phyloP scores from a whole-genome alignment of 1,140 invertebrate genomes.

The Leucophenga varia region DNA sequence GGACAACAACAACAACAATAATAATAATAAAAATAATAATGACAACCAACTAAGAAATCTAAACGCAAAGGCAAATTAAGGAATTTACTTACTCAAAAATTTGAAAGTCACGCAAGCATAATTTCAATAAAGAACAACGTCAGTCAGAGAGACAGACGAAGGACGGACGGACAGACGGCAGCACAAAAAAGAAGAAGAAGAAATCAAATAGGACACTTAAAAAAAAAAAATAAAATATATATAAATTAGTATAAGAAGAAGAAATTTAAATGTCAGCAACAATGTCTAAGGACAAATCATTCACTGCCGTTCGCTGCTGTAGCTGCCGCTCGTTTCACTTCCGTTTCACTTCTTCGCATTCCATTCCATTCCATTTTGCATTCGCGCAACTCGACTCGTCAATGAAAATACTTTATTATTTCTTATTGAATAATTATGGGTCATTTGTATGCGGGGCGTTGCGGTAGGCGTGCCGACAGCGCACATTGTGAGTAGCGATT shows the following conservation, averaged over 20 bases:
- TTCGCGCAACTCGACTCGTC: neutral
- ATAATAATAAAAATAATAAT: neutral
- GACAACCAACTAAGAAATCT: too few species aligned
- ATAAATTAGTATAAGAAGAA: conserved; percentile 24
- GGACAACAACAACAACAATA: neutral
- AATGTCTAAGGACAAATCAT: too few species aligned
- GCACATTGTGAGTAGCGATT: too few species aligned
- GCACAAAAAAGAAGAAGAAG: neutral
- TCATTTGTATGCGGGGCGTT: conserved; percentile 35
- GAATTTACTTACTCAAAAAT: conserved; percentile 37
- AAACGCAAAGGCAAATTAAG: conserved; percentile 43
- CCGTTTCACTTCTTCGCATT: neutral
- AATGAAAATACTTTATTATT: conserved; percentile 39
- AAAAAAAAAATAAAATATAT: neutral
- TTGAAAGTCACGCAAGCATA: conserved; percentile 50
- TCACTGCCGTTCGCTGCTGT: too few species aligned
- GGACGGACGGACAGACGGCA: neutral
- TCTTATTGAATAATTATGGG: conserved; percentile 54
- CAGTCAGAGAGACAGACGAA: too few species aligned
- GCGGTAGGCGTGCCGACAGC: conserved; percentile 22
- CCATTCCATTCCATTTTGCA: too few species aligned
- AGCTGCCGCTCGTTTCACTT: conserved; percentile 3
- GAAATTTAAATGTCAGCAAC: too few species aligned
- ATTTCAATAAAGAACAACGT: too few species aligned
- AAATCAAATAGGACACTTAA: neutral